Evolutionary conservation across 1,140 invertebrate species (phyloP).

Genomic region (Philaenus spumarius): DNA sequence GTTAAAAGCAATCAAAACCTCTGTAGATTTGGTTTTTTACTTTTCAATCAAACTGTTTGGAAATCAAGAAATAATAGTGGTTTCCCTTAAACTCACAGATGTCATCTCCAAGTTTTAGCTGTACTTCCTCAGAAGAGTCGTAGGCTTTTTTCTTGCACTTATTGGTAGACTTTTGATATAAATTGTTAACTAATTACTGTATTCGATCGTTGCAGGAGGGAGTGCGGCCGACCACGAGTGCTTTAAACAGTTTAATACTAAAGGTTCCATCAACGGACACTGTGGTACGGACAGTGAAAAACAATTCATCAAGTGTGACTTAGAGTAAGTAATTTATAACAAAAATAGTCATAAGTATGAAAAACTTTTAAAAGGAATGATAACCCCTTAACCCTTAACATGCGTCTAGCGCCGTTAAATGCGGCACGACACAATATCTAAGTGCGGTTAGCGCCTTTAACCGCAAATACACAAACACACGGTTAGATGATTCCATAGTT

Average conservation of each 20-base stretch:
- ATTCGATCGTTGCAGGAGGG: constrained; percentile 44
- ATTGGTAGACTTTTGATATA: neutral
- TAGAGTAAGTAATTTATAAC: constrained; percentile 85
- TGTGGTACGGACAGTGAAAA: constrained; percentile 77
- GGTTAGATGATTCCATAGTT: no score
- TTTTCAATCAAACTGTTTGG: no score
- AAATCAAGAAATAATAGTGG: no score
- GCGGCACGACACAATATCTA: no score
- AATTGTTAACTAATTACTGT: neutral
- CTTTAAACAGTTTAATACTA: constrained; percentile 89
- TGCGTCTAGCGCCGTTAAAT: no score
- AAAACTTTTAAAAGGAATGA: no score
- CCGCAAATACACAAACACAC: no score
- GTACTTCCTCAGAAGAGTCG: neutral
- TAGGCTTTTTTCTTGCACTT: neutral
- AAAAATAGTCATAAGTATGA: no score
- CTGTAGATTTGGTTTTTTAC: no score
- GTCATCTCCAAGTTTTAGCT: neutral
- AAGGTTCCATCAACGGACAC: constrained; percentile 88
- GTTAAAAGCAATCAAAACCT: no score
- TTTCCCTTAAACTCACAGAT: neutral
- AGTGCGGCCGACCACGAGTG: constrained; percentile 73
- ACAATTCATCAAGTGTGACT: constrained; percentile 77
- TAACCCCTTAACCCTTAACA: no score
- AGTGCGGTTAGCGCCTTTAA: no score